Base-by-base conservation (phyloP, 2,797 vertebrate genomes). In the Chromis chromis region DNA sequence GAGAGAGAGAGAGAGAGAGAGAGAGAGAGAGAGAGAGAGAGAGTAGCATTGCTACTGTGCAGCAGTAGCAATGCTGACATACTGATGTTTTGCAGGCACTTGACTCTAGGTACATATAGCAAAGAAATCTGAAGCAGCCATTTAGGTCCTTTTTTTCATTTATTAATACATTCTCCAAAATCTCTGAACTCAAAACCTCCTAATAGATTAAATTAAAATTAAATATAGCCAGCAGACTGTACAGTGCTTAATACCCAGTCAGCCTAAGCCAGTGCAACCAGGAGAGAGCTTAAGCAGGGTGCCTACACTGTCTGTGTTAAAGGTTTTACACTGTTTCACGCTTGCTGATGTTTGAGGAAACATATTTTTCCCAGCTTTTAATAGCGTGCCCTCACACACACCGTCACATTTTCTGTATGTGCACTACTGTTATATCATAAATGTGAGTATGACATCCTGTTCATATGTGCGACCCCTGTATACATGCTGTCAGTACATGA, bases 191-290 rank as follows among this genome's bases (percentile, higher is more conserved):
- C 14, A 79, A 76, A 82, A 70, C n/a, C 22, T 53, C 66, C 28
- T 65, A 71, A 85, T 74, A 83, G 78, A 88, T 88, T 67, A 56
- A 76, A 69, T 78, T 70, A 44, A 76, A 89, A 78, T 85, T 70
- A 86, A 83, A 84, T 81, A 60, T 78, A 83, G 76, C 79, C 67
- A 58, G 31, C 58, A 74, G 78, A 65, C 40, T 71, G 56, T 44
- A 22, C 69, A 53, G 46, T 46, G 42, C 81, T 74, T 86, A 83
- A 86, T 79, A 85, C 33, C 62, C 65, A 69, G 65, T 73, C 76
- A 75, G 54, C 59, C 55, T 33, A 22, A 74, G 54, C 65, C 67
- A 68, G 40, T 67, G 76, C 64, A 77, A 28, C 58, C 55, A 81
- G 65, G 65, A 70, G 50, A 74, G 57, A 48, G 86, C 58, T 88